Evolutionary conservation across 2,113 vertebrate species (phyloP).

Genomic region (Bucco capensis): DNA sequence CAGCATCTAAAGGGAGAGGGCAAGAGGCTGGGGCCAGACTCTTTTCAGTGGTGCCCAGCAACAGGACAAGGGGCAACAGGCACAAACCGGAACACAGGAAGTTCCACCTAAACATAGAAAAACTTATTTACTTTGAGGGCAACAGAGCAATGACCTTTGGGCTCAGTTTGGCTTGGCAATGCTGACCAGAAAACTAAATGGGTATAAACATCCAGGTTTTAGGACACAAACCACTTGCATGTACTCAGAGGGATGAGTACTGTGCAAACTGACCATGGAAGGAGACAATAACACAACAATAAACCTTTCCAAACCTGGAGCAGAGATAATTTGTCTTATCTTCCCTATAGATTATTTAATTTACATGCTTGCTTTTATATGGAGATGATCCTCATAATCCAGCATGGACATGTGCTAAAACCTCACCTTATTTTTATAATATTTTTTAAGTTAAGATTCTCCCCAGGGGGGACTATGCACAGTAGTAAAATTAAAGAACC

Average conservation of each 20-base stretch:
- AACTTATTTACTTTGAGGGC: too few relatives aligned
- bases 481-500: conserved; percentile 59
- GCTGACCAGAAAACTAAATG: background rate
- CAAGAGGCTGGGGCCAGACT: background rate
- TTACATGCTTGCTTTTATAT: background rate
- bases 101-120: too few relatives aligned
- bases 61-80: background rate
- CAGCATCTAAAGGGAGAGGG: background rate
- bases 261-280: background rate
- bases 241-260: background rate
- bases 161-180: background rate
- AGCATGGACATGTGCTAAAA: background rate
- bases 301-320: background rate
- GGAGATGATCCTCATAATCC: background rate
- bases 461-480: background rate
- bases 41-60: background rate
- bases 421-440: background rate
- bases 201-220: background rate
- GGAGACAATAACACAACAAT: fast-evolving
- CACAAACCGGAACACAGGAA: background rate
- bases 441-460: conserved; percentile 7
- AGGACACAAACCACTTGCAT: background rate
- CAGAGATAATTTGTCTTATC: background rate
- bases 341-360: background rate
- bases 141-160: fast-evolving